Conservation (phyloP, 1,140 invertebrate genomes). For the Cotesia typhae region DNA sequence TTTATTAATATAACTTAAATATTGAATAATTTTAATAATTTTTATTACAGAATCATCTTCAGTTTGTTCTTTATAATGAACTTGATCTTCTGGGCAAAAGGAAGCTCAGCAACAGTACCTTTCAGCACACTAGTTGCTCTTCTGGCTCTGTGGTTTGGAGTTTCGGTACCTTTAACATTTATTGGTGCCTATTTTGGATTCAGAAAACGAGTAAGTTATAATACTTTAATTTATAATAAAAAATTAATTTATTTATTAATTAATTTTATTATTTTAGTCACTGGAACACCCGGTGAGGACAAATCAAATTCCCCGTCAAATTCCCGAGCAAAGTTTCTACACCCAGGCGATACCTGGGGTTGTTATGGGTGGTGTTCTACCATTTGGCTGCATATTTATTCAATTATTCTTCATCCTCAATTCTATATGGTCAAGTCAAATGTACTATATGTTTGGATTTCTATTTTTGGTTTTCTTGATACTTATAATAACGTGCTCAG, state of each 20-base stretch:
- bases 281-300: conserved; percentile 97
- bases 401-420: conserved; percentile 99
- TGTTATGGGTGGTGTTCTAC: conserved; percentile 97
- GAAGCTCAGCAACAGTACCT: conserved; percentile 94
- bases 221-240: no score
- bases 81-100: conserved; percentile 92
- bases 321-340: conserved; percentile 97
- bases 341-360: conserved; percentile 92
- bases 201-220: conserved; percentile 83
- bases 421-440: conserved; percentile 93
- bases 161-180: conserved; percentile 98
- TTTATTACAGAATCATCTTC: conserved; percentile 86
- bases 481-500: conserved; percentile 96
- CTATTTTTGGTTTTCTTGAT: conserved; percentile 97
- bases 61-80: conserved; percentile 96
- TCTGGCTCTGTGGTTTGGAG: conserved; percentile 95
- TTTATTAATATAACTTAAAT: background rate
- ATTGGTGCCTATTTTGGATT: conserved; percentile 98
- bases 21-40: conserved; percentile 36
- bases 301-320: conserved; percentile 98
- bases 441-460: conserved; percentile 99
- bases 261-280: conserved; percentile 68
- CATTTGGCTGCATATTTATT: conserved; percentile 99
- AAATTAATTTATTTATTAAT: conserved; percentile 11
- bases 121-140: conserved; percentile 98